Evolutionary conservation across 2,797 vertebrate species (phyloP), one percentile per base, ranked within the genome.

Genomic region (Intellagama lesueurii): DNA sequence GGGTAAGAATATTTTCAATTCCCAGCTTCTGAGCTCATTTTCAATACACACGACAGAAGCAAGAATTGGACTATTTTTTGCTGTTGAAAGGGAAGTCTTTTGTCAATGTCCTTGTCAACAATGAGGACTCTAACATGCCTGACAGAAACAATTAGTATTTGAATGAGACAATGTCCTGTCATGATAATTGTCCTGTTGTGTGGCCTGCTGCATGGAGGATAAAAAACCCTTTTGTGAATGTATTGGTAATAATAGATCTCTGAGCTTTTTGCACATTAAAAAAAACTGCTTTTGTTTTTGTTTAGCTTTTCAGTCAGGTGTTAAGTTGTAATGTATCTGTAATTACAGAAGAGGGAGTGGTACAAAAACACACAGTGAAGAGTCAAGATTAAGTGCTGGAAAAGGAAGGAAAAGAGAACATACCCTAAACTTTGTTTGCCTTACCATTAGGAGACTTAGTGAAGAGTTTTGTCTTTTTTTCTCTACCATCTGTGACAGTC

Each of bases 1-100:
- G 94, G 93, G 93, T 94, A 94, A 95, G 89, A 95, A 5, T 56
- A 64, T 88, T 95, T 60, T 94, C 7, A 1, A n/a, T 93, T 92
- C 93, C 89, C 88, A 70, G 89, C 87, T 92, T 94, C 91, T 47
- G 77, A 81, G 90, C 92, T 24, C 3, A 35, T 78, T 90, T 93
- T 83, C 82, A 32, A 24, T 93, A 32, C 87, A 92, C 78, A 89
- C 85, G 73, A 0, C 85, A 86, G 93, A 60, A 88, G 86, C 92
- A 90, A 83, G 79, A 12, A 1, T 66, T 52, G 49, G 86, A 87
- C 44, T n/a, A 82, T 56, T 87, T 92, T 90, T 76, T 89, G 49
- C 79, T 81, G 82, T 40, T 75, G 40, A 47, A 26, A 69, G 89
- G 90, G 91, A 91, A 91, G 87, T 30, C 0, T 49, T 64, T 93